A percentile compares a stretch with the other conserved stretches of the same genome.
Conservation (phyloP, 2,797 vertebrate species). For the Myotis daubentonii region DNA sequence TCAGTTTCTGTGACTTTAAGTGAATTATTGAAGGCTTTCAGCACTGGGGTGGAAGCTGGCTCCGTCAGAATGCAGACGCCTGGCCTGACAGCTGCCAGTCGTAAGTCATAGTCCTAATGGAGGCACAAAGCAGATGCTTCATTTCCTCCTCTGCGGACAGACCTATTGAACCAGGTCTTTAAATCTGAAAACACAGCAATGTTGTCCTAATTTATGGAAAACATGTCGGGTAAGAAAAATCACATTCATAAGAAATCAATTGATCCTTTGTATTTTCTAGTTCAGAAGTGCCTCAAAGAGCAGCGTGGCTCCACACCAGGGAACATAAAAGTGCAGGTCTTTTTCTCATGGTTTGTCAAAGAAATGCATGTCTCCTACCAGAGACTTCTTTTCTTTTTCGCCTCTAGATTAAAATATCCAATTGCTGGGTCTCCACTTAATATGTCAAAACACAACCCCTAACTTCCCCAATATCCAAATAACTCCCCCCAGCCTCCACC, state of each 20-base stretch:
- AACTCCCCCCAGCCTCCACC: background rate
- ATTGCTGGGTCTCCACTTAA: background rate
- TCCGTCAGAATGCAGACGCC: background rate
- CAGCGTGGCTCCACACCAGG: background rate
- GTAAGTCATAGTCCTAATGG: background rate
- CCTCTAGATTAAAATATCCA: background rate
- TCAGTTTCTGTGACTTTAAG: background rate
- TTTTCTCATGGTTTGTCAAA: background rate
- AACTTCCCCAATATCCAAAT: too few species aligned
- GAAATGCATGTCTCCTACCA: background rate
- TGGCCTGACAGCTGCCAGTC: background rate
- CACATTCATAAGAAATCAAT: constrained; percentile 22
- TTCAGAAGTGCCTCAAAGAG: constrained; percentile 1
- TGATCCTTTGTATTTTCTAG: constrained; percentile 8
- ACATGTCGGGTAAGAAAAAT: constrained; percentile 59
- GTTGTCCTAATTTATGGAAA: constrained; percentile 31
- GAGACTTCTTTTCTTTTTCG: background rate
- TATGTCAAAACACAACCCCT: background rate
- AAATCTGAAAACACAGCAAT: constrained; percentile 24
- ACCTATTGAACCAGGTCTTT: background rate
- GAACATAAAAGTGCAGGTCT: background rate
- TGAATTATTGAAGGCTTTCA: background rate
- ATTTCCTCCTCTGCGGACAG: background rate
- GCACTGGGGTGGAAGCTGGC: fast-evolving
- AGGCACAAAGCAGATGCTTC: background rate